Percentiles rank a stretch among this genome's conserved stretches.
Evolutionary conservation across 2,888 invertebrate genomes (phyloP).

Genomic region (Ormyrus nitidulus): DNA sequence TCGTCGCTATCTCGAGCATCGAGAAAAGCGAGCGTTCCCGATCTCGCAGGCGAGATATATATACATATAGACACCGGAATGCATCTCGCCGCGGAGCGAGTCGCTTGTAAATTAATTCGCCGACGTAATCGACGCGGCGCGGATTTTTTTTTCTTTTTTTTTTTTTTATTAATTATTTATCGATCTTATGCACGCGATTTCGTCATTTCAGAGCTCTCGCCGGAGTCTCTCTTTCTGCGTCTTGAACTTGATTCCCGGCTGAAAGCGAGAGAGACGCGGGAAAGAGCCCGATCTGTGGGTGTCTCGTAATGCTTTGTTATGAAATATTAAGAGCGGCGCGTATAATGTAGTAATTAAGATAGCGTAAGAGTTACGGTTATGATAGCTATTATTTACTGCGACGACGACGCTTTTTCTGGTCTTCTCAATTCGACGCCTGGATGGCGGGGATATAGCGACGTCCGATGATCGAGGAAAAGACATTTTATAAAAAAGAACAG

Average conservation of each 20-base stretch:
- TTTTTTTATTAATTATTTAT: constrained; percentile 21
- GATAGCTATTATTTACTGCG: too few species aligned
- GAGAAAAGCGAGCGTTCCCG: neutral
- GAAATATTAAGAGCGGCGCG: neutral
- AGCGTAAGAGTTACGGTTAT: too few species aligned
- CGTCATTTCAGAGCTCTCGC: neutral
- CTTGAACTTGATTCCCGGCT: constrained; percentile 30
- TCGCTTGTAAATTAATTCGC: constrained; percentile 18
- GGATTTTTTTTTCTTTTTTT: neutral
- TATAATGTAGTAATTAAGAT: too few species aligned
- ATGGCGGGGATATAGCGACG: too few species aligned
- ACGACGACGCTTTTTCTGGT: too few species aligned
- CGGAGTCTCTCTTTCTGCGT: neutral
- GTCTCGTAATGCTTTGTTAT: constrained; percentile 5
- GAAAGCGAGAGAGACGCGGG: neutral
- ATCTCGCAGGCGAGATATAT: neutral
- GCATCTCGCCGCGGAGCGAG: neutral
- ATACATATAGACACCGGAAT: constrained; percentile 28
- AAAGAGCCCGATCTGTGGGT: neutral
- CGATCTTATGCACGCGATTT: constrained; percentile 9
- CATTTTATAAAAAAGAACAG: too few species aligned
- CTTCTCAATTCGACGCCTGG: too few species aligned
- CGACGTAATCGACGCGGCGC: neutral
- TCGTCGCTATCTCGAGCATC: neutral
- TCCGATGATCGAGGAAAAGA: too few species aligned